Conservation (phyloP, 2,888 invertebrate genomes). For the Drosophila fulvimacula region DNA sequence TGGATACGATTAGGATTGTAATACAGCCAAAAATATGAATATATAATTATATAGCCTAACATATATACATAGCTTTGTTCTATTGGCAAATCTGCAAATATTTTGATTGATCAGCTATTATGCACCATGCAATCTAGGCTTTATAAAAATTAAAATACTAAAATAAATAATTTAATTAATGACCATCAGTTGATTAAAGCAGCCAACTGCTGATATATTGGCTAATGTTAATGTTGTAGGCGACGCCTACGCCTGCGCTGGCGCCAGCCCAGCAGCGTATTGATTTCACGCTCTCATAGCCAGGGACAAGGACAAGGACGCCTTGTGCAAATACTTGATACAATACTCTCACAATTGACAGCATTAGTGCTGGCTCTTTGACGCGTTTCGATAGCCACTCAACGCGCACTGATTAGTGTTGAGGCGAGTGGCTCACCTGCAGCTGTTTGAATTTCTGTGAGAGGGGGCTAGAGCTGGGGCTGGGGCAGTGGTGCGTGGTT, state of each 20-base stretch:
- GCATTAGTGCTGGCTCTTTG: constrained; percentile 62
- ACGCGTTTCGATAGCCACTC: constrained; percentile 73
- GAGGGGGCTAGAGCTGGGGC: neutral
- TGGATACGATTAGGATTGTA: too few species aligned
- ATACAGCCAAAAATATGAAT: too few species aligned
- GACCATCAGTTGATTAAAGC: neutral
- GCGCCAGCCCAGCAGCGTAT: constrained; percentile 39
- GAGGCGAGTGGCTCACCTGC: constrained; percentile 55
- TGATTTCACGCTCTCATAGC: constrained; percentile 43
- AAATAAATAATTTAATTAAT: constrained; percentile 4
- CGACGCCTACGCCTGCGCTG: constrained; percentile 8
- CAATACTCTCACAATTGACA: constrained; percentile 57
- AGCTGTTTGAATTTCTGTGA: constrained; percentile 36
- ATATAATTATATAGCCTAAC: too few species aligned
- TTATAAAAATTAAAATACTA: too few species aligned
- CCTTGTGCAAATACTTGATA: constrained; percentile 69
- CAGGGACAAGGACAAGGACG: constrained; percentile 81
- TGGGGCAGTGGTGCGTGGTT: constrained; percentile 72
- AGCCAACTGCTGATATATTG: constrained; percentile 10
- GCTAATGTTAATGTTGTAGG: neutral
- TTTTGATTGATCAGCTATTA: too few species aligned
- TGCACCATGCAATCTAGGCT: too few species aligned
- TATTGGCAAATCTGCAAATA: too few species aligned
- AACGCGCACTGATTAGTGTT: constrained; percentile 65
- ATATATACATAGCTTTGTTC: too few species aligned